Evolutionary conservation across 2,888 invertebrate genomes (phyloP), one percentile per base, ranked within the genome.

Genomic region (Parnassius smintheus): DNA sequence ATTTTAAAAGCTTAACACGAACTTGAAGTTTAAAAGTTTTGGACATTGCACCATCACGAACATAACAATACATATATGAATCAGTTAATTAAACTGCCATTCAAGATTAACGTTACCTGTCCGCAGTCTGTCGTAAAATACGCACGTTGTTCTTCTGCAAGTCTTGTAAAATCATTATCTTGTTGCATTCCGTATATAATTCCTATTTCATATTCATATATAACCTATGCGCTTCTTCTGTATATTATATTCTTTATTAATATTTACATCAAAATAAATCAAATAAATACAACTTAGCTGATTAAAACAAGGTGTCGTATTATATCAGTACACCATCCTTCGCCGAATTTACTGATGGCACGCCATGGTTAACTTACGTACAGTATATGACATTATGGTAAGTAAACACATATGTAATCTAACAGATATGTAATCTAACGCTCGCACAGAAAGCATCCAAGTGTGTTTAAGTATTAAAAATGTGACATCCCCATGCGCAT

Each of bases 21-120:
- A 18, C 1, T 18, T 18, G 0, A 18, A 18, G 18, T 18, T 18
- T 18, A 18, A 18, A 18, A 18, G 7, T 35, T 35, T 35, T 4
- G 35, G 35, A 35, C 1, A 35, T 35, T 35, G 35, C 35, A 35
- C 35, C 35, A 35, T 35, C 35, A 11, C 8, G 49, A 1, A 18
- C 18, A 18, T 18, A 18, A 18, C 50, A 49, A 41, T 52, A 4
- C 51, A 18, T 35, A 18, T 35, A 61, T 25, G 42, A 48, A 45
- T 45, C 44, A 35, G 56, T 56, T 61, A 61, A 61, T 61, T 61
- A 56, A 56, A 56, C 45, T 61, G 61, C 56, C 61, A 61, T 56
- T 61, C 56, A 61, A 61, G 51, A 56, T 56, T 56, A 61, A 52
- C 51, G 41, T 51, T 51, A 56, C 55, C 56, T 50, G 61, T 56